phyloP scores from a whole-genome alignment of 2,797 vertebrate genomes.

The Pampus argenteus region DNA sequence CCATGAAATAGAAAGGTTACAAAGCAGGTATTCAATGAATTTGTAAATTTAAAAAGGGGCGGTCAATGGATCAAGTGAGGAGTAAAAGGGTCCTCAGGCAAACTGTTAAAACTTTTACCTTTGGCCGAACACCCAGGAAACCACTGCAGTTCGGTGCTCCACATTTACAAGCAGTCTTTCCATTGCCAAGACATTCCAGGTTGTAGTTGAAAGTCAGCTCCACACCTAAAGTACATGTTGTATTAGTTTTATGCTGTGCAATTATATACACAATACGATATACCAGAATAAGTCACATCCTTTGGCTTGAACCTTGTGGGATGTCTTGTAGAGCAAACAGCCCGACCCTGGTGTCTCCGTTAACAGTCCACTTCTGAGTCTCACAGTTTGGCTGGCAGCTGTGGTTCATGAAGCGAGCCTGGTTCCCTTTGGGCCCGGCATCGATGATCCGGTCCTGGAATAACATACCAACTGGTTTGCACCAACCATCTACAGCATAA shows the following conservation, averaged over 20 bases:
- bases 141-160: constrained; percentile 98
- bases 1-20: background rate
- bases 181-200: constrained; percentile 97
- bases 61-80: background rate
- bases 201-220: constrained; percentile 99
- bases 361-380: constrained; percentile 99
- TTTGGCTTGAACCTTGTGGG: constrained; percentile 88
- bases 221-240: constrained; percentile 82
- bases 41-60: background rate
- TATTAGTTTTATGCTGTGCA: background rate
- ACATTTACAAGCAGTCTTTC: constrained; percentile 98
- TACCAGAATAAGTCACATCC: background rate
- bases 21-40: background rate
- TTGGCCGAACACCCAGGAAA: constrained; percentile 96
- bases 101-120: constrained; percentile 84
- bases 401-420: constrained; percentile 99
- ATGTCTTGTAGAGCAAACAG: constrained; percentile 96
- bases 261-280: background rate
- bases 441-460: constrained; percentile 97
- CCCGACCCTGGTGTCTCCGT: constrained; percentile 96
- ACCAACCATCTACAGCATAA: background rate
- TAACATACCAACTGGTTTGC: constrained; percentile 5
- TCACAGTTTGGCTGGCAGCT: constrained; percentile 99
- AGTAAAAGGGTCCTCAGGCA: background rate
- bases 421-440: constrained; percentile 98